phyloP scores from a whole-genome alignment of 1,140 invertebrate species.

The Berghia stephanieae region DNA sequence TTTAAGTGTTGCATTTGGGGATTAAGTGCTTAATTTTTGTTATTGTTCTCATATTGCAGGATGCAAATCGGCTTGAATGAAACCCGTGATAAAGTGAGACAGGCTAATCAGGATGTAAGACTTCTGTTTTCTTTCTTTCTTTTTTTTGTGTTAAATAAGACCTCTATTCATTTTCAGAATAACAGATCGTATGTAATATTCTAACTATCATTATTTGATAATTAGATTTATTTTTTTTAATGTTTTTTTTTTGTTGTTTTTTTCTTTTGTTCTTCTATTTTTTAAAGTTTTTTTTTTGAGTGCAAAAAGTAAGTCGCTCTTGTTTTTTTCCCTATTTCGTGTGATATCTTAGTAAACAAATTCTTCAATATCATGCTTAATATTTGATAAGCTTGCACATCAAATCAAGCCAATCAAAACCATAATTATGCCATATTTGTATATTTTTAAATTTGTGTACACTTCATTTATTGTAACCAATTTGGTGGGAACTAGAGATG shows the following conservation, averaged over 20 bases:
- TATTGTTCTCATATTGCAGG: slow-evolving; percentile 39
- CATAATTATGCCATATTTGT: no score
- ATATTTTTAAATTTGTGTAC: no score
- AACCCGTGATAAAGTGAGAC: slow-evolving; percentile 62
- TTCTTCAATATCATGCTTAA: not conserved
- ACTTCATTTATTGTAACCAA: no score
- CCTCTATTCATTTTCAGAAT: no score
- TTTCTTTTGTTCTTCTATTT: no score
- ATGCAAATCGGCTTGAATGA: slow-evolving; percentile 65
- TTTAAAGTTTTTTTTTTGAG: not conserved
- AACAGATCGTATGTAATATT: no score
- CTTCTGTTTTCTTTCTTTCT: not conserved
- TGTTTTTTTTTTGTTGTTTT: not conserved
- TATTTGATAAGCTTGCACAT: no score
- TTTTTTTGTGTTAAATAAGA: no score
- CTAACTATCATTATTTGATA: no score
- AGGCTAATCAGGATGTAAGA: slow-evolving; percentile 61
- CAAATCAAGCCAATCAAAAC: no score
- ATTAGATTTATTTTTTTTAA: not conserved
- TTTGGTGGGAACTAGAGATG: no score
- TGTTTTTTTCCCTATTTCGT: not conserved
- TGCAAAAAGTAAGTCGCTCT: not conserved
- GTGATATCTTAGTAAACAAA: not conserved
- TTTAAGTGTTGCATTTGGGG: not conserved
- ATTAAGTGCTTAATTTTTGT: not conserved